These are phyloP conservation scores for Chloroceryle inda DNA, from an alignment of 2,797 vertebrate genomes.

Conservation along the genomic window DNA sequence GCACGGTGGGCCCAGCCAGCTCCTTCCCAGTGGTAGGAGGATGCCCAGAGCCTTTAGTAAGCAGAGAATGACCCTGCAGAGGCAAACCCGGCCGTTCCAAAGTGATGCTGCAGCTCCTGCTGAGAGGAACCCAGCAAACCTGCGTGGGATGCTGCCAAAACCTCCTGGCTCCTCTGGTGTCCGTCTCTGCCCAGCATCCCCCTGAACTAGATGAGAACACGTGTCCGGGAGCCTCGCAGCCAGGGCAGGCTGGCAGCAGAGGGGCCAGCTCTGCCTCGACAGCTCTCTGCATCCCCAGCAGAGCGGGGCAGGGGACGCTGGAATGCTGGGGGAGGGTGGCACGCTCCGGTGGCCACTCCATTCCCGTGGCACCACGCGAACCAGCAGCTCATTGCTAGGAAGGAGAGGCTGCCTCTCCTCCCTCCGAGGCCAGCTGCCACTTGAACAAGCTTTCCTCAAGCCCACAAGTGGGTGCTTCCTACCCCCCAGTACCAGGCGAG, in stretches of 20 bases:
- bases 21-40: rapidly evolving
- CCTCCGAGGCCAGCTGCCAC: background rate
- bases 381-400: background rate
- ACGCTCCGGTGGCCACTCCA: background rate
- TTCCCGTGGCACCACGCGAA: rapidly evolving
- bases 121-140: background rate
- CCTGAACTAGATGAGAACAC: rapidly evolving
- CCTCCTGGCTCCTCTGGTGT: background rate
- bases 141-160: background rate
- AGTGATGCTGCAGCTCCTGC: background rate
- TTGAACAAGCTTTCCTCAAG: background rate
- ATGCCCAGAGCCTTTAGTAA: background rate
- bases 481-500: background rate
- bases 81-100: background rate
- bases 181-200: too few species aligned
- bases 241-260: background rate
- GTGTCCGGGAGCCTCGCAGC: background rate
- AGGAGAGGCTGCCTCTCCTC: background rate
- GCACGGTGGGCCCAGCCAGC: rapidly evolving
- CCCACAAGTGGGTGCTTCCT: background rate
- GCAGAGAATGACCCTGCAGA: background rate
- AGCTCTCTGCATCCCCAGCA: background rate
- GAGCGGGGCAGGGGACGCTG: rapidly evolving
- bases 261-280: background rate
- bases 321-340: background rate